Evolutionary conservation across 2,888 invertebrate species (phyloP).

Genomic region (Stenichneumon culpator): DNA sequence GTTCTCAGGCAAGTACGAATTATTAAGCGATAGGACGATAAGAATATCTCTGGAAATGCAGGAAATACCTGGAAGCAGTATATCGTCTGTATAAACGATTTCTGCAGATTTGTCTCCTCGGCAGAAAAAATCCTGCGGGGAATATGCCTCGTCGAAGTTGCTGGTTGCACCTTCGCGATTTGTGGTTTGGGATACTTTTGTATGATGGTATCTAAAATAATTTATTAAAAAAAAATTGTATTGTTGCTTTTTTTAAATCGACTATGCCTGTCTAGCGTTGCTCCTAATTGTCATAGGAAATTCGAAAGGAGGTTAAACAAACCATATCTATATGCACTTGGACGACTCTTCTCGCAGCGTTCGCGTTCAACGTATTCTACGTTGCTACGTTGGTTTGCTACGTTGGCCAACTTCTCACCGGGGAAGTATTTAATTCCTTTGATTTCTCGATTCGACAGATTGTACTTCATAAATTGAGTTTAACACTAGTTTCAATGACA

Average conservation of each 20-base stretch:
- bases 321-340: slow-evolving; percentile 72
- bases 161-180: slow-evolving; percentile 77
- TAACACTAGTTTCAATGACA: slow-evolving; percentile 29
- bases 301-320: slow-evolving; percentile 69
- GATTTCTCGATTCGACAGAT: neutral
- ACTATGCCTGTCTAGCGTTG: slow-evolving; percentile 4
- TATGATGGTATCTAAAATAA: slow-evolving; percentile 76
- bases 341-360: slow-evolving; percentile 71
- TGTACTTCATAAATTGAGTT: neutral
- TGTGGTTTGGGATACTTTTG: slow-evolving; percentile 78
- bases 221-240: too few relatives aligned
- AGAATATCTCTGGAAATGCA: neutral
- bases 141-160: slow-evolving; percentile 78
- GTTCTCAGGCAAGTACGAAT: slow-evolving; percentile 70
- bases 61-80: neutral
- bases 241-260: neutral
- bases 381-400: slow-evolving; percentile 79
- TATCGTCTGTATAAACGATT: neutral
- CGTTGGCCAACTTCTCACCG: slow-evolving; percentile 77
- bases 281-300: slow-evolving; percentile 74
- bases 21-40: neutral
- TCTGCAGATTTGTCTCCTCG: slow-evolving; percentile 31
- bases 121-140: slow-evolving; percentile 76
- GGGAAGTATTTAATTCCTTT: slow-evolving; percentile 70
- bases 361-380: slow-evolving; percentile 78